Evolutionary conservation across 1,140 invertebrate genomes (phyloP).

Genomic region (Venturia canescens): DNA sequence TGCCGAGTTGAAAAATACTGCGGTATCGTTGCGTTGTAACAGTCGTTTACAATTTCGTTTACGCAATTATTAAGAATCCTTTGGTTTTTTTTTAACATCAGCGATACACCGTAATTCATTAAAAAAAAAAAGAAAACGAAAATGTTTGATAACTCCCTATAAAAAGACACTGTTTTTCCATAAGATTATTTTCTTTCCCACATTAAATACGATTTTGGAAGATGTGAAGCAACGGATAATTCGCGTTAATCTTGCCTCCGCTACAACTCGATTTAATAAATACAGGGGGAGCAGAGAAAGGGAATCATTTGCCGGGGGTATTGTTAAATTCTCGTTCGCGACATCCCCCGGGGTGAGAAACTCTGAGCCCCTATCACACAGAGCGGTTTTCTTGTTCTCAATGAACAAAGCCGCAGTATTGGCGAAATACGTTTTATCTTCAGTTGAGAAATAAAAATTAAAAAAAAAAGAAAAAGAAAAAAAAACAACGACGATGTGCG

Average conservation of each 20-base stretch:
- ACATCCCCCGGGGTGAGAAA: conserved; percentile 17
- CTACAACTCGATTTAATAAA: conserved; percentile 10
- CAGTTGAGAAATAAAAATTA: not conserved
- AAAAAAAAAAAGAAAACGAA: not conserved
- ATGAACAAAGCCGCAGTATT: conserved; percentile 6
- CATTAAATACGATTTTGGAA: conserved; percentile 10
- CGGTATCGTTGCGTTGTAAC: too few relatives aligned
- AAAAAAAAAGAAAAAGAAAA: not conserved
- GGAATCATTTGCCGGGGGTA: not conserved
- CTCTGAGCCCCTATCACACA: conserved; percentile 43
- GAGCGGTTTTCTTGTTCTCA: conserved; percentile 28
- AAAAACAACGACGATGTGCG: conserved; percentile 53
- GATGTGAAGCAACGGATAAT: not conserved
- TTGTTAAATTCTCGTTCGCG: not conserved
- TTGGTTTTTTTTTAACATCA: not conserved
- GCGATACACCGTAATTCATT: not conserved
- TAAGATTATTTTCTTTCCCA: not conserved
- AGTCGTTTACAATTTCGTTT: not conserved
- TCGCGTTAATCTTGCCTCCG: not conserved
- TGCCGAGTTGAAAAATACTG: too few relatives aligned
- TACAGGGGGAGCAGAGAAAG: not conserved
- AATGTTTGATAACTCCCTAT: not conserved
- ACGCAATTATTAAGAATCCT: not conserved
- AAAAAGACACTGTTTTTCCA: not conserved
- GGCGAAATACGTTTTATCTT: conserved; percentile 37